Evolutionary conservation across 2,888 invertebrate species (phyloP).

Genomic region (Cephus spinipes): DNA sequence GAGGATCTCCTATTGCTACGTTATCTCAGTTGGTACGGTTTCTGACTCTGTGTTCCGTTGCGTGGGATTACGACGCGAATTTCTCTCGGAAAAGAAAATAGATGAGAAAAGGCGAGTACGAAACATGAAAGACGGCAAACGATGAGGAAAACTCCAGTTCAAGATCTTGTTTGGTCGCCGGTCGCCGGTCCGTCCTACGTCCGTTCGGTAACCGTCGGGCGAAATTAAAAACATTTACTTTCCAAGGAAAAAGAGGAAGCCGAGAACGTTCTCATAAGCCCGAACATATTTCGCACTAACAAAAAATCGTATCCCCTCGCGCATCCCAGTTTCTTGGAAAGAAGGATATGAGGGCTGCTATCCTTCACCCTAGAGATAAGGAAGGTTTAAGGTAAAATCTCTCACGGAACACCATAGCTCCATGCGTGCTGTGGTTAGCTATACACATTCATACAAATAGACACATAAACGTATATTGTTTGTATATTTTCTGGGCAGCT

Average conservation of each 20-base stretch:
- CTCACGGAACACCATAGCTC: too few relatives aligned
- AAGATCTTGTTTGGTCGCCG: neutral
- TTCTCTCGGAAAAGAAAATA: neutral
- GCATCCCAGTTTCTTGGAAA: neutral
- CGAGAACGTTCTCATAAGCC: conserved; percentile 48
- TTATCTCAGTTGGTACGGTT: neutral
- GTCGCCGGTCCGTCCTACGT: neutral
- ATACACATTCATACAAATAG: too few relatives aligned
- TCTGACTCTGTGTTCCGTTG: neutral
- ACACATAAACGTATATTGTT: too few relatives aligned
- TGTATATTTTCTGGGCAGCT: too few relatives aligned
- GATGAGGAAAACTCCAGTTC: neutral
- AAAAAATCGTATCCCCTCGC: neutral
- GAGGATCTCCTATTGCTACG: neutral
- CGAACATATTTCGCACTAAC: conserved; percentile 43
- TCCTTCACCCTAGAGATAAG: neutral
- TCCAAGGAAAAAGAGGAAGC: conserved; percentile 26
- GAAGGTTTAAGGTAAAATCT: neutral
- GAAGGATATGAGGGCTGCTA: neutral
- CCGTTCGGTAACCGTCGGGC: conserved; percentile 24
- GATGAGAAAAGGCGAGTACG: neutral
- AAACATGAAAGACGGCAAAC: neutral
- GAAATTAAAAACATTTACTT: conserved; percentile 55
- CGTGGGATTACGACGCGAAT: neutral
- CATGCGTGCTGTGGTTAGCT: too few relatives aligned